phyloP scores from a whole-genome alignment of 1,140 invertebrate species.

The Formica exsecta region DNA sequence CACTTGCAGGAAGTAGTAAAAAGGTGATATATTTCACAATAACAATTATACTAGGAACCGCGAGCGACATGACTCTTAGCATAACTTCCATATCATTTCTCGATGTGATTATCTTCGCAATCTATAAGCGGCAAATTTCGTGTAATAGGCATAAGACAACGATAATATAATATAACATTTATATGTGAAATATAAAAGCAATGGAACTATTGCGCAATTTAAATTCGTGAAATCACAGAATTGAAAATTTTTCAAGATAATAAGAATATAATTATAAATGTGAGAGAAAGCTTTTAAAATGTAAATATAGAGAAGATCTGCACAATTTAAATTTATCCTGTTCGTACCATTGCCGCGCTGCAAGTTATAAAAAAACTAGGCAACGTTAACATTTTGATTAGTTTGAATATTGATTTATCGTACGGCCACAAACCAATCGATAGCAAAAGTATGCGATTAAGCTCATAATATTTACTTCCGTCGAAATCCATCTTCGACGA shows the following conservation, averaged over 20 bases:
- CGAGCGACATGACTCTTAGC: neutral
- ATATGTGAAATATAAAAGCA: neutral
- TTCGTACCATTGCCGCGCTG: neutral
- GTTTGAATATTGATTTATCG: neutral
- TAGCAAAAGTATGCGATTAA: neutral
- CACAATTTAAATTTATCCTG: neutral
- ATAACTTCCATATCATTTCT: neutral
- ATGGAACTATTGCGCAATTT: neutral
- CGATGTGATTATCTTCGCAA: conserved; percentile 7
- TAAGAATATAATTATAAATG: neutral
- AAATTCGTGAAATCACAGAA: no score
- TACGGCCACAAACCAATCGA: neutral
- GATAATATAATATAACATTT: neutral
- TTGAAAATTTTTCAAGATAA: neutral
- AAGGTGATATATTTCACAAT: neutral
- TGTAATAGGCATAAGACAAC: neutral
- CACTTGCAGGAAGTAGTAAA: neutral
- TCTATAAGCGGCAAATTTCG: neutral
- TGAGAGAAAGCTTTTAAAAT: neutral
- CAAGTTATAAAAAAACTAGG: neutral
- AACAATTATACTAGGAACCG: no score
- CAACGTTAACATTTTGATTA: neutral
- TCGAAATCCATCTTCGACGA: neutral
- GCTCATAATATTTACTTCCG: neutral
- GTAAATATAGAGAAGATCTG: neutral